Evolutionary conservation across 2,113 vertebrate genomes (phyloP), one percentile per base, ranked within the genome.

Genomic region (Psittacara wagleri): DNA sequence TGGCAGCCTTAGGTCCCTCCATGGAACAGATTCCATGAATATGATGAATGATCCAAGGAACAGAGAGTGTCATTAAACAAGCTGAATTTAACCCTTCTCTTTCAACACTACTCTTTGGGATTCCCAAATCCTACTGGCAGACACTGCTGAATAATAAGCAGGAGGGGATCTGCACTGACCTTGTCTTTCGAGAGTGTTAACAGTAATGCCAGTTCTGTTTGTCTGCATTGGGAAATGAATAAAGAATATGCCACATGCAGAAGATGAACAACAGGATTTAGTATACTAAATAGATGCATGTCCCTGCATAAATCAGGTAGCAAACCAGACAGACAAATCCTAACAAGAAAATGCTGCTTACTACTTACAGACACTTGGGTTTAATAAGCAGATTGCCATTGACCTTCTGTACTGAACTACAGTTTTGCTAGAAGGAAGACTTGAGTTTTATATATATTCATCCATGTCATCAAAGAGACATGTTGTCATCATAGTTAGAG

Each of bases 391-490:
- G 92, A 57, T 88, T 97, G 96, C 86, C 90, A 88, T 80, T 96
- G 97, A 97, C 97, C 95, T 97, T 96, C 89, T 52, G 39, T 94
- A 86, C 62, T 90, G 68, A 83, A 95, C 96, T 95, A 83, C 57
- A 70, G 67, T 52, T 97, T 96, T 95, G 76, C 74, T 85, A 41
- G 92, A 91, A 97, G 86, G 63, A 97, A 96, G 91, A 83, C 83
- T 97, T 92, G 83, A 96, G 94, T 97, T 95, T 97, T 95, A 91
- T 87, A 90, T 97, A 66, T 83, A 87, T 95, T 97, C 91, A 95
- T 95, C 89, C 81, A 62, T 95, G 86, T 92, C 94, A 97, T 97
- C 92, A 94, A 96, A 96, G 96, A 92, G 63, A 41, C 22, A 67
- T 89, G 80, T 91, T 93, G 73, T 92, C 94, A 90, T 93, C 81